phyloP scores from a whole-genome alignment of 2,888 invertebrate genomes.

The Physocephala rufipes region DNA sequence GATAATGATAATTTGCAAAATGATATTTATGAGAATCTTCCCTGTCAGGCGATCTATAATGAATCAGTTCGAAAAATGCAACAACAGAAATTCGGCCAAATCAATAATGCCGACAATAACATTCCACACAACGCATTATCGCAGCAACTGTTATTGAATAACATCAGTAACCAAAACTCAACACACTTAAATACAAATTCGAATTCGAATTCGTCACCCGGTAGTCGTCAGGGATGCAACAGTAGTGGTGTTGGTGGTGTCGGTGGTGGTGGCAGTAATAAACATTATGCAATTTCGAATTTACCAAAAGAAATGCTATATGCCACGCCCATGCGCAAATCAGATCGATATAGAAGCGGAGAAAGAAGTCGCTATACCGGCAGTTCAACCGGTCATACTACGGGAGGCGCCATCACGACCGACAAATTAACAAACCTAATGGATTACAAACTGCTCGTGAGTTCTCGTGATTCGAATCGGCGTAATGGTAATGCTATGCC shows the following conservation, averaged over 20 bases:
- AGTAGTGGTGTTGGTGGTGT: neutral
- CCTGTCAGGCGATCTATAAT: slow-evolving; percentile 66
- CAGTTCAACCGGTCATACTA: slow-evolving; percentile 39
- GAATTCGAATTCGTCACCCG: slow-evolving; percentile 39
- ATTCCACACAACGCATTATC: slow-evolving; percentile 50
- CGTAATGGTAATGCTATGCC: slow-evolving; percentile 60
- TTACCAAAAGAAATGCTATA: slow-evolving; percentile 64
- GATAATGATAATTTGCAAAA: slow-evolving; percentile 66
- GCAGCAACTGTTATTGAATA: slow-evolving; percentile 53
- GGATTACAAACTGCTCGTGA: slow-evolving; percentile 56
- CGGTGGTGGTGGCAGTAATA: slow-evolving; percentile 34
- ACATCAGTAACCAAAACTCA: slow-evolving; percentile 56
- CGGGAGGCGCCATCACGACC: slow-evolving; percentile 34
- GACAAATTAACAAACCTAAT: slow-evolving; percentile 61
- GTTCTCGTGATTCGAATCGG: slow-evolving; percentile 59
- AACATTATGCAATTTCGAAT: slow-evolving; percentile 45
- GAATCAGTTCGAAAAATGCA: slow-evolving; percentile 66
- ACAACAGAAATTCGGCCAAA: slow-evolving; percentile 54
- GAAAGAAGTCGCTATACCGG: slow-evolving; percentile 57
- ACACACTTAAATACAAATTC: slow-evolving; percentile 40
- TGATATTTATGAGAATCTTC: slow-evolving; percentile 65
- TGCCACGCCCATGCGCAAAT: slow-evolving; percentile 65
- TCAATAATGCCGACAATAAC: slow-evolving; percentile 33
- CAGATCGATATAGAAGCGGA: slow-evolving; percentile 64
- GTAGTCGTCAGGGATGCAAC: slow-evolving; percentile 38